phyloP scores from a whole-genome alignment of 2,797 vertebrate genomes.

The Malacoctenus gilli region DNA sequence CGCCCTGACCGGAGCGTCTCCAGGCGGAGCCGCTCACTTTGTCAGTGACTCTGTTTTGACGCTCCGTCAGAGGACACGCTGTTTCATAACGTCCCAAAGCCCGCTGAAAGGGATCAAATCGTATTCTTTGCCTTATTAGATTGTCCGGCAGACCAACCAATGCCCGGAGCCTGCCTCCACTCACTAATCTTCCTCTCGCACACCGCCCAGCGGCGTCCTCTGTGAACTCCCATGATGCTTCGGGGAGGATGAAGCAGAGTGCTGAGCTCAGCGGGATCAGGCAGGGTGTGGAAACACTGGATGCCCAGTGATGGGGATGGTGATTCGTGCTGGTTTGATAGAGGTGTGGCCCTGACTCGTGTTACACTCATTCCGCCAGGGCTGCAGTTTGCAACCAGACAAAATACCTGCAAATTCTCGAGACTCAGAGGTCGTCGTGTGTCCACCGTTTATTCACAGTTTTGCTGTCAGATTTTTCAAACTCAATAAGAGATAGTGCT shows the following conservation, averaged over 20 bases:
- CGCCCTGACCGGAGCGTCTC: not conserved
- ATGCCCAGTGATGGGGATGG: slow-evolving; percentile 4
- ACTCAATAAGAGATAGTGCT: no score
- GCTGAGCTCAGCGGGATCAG: slow-evolving; percentile 53
- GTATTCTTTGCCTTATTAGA: not conserved
- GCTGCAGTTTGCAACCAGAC: no score
- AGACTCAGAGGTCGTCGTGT: no score
- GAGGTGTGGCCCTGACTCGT: slow-evolving; percentile 7
- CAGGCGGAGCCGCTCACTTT: not conserved
- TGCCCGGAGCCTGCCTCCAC: no score
- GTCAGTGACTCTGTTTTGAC: not conserved
- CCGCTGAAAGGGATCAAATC: not conserved
- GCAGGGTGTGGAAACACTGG: slow-evolving; percentile 1
- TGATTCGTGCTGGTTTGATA: not conserved
- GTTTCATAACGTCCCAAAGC: not conserved
- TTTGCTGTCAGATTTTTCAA: no score
- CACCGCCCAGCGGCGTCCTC: not conserved
- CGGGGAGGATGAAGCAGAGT: slow-evolving; percentile 33
- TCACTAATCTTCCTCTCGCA: no score
- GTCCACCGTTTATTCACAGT: no score
- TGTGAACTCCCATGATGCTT: slow-evolving; percentile 47
- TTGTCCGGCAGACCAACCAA: not conserved
- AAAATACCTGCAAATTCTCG: not conserved
- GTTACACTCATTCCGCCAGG: not conserved
- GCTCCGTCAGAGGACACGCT: not conserved